phyloP scores from a whole-genome alignment of 2,113 vertebrate genomes.

The Ciconia stormi region DNA sequence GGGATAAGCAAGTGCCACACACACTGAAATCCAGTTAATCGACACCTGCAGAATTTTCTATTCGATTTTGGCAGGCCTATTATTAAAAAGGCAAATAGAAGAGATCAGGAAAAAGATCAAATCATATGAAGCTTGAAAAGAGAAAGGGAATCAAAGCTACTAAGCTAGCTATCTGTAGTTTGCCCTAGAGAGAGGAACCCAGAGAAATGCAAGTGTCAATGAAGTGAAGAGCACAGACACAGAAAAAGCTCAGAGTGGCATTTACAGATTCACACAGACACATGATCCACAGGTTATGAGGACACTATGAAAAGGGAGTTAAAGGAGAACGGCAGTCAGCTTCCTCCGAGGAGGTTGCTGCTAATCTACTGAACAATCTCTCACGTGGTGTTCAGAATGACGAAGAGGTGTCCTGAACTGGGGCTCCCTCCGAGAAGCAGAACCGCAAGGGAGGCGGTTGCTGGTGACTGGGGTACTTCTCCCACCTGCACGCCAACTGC shows the following conservation, averaged over 20 bases:
- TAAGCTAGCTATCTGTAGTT: not conserved
- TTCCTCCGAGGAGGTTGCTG: not conserved
- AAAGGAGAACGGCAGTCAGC: not conserved
- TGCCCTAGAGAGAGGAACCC: not conserved
- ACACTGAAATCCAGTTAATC: not conserved
- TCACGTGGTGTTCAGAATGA: accelerated
- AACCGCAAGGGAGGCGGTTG: accelerated
- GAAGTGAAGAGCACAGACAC: not conserved
- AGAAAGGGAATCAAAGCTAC: not conserved
- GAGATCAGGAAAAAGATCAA: not conserved
- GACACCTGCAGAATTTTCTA: not conserved
- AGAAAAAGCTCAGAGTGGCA: not conserved
- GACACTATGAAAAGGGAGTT: not conserved
- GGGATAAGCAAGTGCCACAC: not conserved
- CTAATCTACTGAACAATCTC: not conserved
- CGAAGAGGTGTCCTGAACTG: not conserved
- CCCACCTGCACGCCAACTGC: not conserved
- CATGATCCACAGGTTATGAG: not conserved
- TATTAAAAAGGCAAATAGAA: not conserved
- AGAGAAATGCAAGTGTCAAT: not conserved
- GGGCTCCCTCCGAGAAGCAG: accelerated
- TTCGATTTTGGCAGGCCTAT: not conserved
- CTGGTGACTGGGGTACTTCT: not conserved
- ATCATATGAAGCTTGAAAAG: not conserved
- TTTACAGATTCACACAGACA: not conserved